phyloP scores from a whole-genome alignment of 1,140 invertebrate species.

The Drosophila nebulosa region DNA sequence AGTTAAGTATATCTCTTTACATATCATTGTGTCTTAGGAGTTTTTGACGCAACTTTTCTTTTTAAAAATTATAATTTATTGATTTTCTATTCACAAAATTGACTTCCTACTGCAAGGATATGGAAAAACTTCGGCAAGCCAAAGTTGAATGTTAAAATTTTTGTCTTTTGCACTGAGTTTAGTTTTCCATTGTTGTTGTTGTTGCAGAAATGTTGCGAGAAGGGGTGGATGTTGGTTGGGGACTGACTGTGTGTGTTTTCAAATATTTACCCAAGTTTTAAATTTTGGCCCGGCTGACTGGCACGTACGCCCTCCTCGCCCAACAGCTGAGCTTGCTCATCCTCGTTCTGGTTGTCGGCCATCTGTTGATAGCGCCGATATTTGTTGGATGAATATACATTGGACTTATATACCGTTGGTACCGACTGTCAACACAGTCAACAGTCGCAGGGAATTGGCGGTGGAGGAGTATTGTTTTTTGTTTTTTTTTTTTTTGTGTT shows the following conservation, averaged over 20 bases:
- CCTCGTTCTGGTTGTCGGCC: conserved; percentile 94
- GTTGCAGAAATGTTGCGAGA: not conserved
- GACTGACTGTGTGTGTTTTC: conserved; percentile 14
- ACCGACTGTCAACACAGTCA: conserved; percentile 79
- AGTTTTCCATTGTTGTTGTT: conserved; percentile 55
- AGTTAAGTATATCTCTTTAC: not conserved
- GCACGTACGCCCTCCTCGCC: conserved; percentile 96
- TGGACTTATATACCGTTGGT: conserved; percentile 76
- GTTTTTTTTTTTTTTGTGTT: conserved; percentile 19
- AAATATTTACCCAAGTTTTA: conserved; percentile 90
- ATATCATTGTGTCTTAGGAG: not conserved
- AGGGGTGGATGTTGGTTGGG: not conserved
- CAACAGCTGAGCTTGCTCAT: conserved; percentile 95
- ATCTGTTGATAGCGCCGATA: conserved; percentile 85
- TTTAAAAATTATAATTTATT: too few relatives aligned
- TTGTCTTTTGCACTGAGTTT: conserved; percentile 55
- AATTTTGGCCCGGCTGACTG: conserved; percentile 95
- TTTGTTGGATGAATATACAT: conserved; percentile 66
- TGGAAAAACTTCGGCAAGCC: conserved; percentile 2
- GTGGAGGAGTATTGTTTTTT: conserved; percentile 23
- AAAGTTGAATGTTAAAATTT: not conserved
- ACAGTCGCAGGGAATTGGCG: conserved; percentile 51
- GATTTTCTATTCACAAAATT: too few relatives aligned
- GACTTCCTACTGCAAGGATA: not conserved
- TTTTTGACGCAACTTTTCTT: not conserved